phyloP scores from a whole-genome alignment of 2,888 invertebrate genomes.

The Limnephilus marmoratus region DNA sequence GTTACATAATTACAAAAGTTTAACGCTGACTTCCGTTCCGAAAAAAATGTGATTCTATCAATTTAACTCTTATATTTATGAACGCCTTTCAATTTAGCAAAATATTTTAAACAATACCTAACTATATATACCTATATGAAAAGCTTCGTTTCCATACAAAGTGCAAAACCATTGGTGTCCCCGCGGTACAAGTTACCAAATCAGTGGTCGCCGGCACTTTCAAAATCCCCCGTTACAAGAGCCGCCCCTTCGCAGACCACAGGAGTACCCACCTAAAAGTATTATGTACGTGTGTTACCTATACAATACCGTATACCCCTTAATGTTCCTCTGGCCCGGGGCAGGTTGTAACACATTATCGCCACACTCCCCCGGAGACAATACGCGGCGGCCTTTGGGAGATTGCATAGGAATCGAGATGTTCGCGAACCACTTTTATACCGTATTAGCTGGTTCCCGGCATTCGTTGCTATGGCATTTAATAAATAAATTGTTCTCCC shows the following conservation, averaged over 20 bases:
- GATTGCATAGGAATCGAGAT: not conserved
- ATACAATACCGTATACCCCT: not conserved
- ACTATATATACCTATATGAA: too few species aligned
- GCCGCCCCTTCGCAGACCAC: conserved; percentile 8
- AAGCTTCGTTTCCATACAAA: not conserved
- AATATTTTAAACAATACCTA: too few species aligned
- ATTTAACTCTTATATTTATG: too few species aligned
- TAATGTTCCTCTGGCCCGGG: not conserved
- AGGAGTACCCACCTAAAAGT: not conserved
- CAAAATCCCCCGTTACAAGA: conserved; percentile 3
- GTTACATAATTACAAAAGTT: too few species aligned
- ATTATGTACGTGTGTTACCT: not conserved
- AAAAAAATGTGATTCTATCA: too few species aligned
- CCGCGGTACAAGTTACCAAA: not conserved
- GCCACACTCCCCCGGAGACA: conserved; percentile 39
- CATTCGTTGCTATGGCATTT: too few species aligned
- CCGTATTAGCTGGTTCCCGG: too few species aligned
- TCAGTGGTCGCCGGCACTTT: not conserved
- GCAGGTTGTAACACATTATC: conserved; percentile 46
- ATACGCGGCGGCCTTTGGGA: conserved; percentile 30
- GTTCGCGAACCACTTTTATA: not conserved
- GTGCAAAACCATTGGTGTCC: not conserved
- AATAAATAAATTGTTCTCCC: too few species aligned
- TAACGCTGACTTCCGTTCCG: too few species aligned
- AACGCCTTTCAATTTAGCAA: not conserved